phyloP scores from a whole-genome alignment of 1,140 invertebrate genomes.

The Drosophila lacertosa region DNA sequence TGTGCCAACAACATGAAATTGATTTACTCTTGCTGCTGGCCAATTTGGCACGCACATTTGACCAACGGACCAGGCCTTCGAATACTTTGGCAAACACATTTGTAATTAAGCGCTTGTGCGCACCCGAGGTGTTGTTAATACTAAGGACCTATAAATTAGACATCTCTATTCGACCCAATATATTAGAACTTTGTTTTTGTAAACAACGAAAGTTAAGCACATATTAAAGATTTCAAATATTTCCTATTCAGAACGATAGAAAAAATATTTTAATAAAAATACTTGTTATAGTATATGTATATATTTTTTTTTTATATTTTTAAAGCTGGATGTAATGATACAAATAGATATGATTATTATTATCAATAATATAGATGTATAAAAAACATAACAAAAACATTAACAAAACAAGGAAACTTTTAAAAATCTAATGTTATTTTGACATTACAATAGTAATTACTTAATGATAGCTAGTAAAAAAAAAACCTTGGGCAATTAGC shows the following conservation, averaged over 20 bases:
- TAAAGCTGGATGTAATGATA: no score
- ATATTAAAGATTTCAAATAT: background rate
- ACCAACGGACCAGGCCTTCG: conserved; percentile 40
- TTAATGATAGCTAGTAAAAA: no score
- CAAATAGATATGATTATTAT: no score
- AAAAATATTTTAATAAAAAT: no score
- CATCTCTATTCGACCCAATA: conserved; percentile 38
- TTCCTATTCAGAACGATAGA: background rate
- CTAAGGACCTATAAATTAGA: conserved; percentile 58
- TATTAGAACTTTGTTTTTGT: conserved; percentile 32
- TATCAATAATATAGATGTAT: no score
- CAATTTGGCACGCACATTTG: conserved; percentile 66
- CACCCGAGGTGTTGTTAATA: conserved; percentile 68
- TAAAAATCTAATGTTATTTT: no score
- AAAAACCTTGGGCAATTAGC: no score
- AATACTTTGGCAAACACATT: conserved; percentile 51
- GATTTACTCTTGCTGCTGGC: conserved; percentile 66
- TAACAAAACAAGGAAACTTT: no score
- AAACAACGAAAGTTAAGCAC: background rate
- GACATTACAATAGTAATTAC: no score
- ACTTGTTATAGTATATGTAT: no score
- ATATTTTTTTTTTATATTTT: no score
- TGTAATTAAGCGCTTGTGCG: conserved; percentile 65
- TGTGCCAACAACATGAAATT: conserved; percentile 52
- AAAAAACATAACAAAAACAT: no score